phyloP scores from a whole-genome alignment of 1,140 invertebrate genomes.

The Neodiprion lecontei region DNA sequence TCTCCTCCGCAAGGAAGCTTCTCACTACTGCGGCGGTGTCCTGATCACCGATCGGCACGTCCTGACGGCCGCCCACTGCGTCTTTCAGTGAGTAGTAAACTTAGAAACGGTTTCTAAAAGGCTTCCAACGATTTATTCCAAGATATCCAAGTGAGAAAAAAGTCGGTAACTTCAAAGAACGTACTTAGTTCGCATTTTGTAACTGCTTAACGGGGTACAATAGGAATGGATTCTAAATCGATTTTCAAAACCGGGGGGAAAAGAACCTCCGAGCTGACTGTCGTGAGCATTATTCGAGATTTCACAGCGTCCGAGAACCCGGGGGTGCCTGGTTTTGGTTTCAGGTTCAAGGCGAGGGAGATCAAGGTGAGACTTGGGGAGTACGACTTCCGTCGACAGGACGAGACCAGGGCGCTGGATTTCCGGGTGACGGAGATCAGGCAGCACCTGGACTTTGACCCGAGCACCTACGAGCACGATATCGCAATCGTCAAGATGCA shows the following conservation, averaged over 20 bases:
- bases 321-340: slow-evolving; percentile 14
- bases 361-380: slow-evolving; percentile 79
- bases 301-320: no score
- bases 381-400: slow-evolving; percentile 72
- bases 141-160: slow-evolving; percentile 6
- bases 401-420: slow-evolving; percentile 71
- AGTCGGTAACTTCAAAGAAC: not conserved
- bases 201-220: no score
- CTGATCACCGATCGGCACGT: slow-evolving; percentile 81
- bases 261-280: no score
- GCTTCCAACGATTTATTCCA: not conserved
- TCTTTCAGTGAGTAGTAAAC: slow-evolving; percentile 44
- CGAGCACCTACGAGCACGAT: slow-evolving; percentile 76
- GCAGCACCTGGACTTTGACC: slow-evolving; percentile 70
- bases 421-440: slow-evolving; percentile 70
- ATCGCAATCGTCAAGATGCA: slow-evolving; percentile 80
- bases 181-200: no score
- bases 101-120: slow-evolving; percentile 30
- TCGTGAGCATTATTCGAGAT: no score
- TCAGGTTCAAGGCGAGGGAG: slow-evolving; percentile 67
- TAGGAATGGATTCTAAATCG: no score
- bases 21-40: slow-evolving; percentile 78
- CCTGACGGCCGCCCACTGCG: slow-evolving; percentile 83
- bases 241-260: no score
- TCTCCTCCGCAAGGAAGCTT: slow-evolving; percentile 62